Evolutionary conservation across 2,113 vertebrate genomes (phyloP).

Genomic region (Percopsis transmontana): DNA sequence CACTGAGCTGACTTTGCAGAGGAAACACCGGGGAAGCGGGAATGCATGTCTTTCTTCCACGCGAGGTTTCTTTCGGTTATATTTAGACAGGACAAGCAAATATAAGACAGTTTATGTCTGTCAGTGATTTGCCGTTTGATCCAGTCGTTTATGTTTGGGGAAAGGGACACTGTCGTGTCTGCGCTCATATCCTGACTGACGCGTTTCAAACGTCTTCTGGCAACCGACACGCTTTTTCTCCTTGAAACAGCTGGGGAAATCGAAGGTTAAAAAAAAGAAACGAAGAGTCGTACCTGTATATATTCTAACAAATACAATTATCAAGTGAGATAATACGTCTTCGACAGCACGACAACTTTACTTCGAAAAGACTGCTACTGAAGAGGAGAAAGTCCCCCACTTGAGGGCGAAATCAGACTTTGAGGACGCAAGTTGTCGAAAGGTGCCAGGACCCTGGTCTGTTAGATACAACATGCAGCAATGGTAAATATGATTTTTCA

Average conservation of each 20-base stretch:
- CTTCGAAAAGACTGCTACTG: slow-evolving; percentile 11
- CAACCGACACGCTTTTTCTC: slow-evolving; percentile 49
- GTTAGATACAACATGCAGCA: slow-evolving; percentile 79
- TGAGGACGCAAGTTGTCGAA: slow-evolving; percentile 65
- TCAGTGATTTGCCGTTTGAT: slow-evolving; percentile 41
- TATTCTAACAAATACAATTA: slow-evolving; percentile 21
- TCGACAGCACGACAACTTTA: too few relatives aligned
- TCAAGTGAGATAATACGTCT: slow-evolving; percentile 39
- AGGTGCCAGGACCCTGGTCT: slow-evolving; percentile 70
- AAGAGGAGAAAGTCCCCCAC: slow-evolving; percentile 77
- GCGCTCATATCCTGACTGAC: slow-evolving; percentile 43
- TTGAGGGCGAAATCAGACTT: slow-evolving; percentile 81
- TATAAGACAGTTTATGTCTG: slow-evolving; percentile 46
- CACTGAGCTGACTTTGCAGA: slow-evolving; percentile 65
- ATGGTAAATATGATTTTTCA: slow-evolving; percentile 78
- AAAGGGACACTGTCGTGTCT: slow-evolving; percentile 31
- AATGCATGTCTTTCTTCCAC: slow-evolving; percentile 8
- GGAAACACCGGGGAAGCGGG: slow-evolving; percentile 59
- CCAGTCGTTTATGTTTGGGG: slow-evolving; percentile 30
- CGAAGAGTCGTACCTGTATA: not conserved
- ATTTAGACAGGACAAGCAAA: slow-evolving; percentile 59
- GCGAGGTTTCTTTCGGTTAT: slow-evolving; percentile 25
- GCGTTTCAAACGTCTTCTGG: slow-evolving; percentile 51
- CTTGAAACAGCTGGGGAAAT: slow-evolving; percentile 16
- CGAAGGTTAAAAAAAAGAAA: not conserved